Evolutionary conservation across 2,797 vertebrate species (phyloP).

Genomic region (Melanotaenia trifasciata): DNA sequence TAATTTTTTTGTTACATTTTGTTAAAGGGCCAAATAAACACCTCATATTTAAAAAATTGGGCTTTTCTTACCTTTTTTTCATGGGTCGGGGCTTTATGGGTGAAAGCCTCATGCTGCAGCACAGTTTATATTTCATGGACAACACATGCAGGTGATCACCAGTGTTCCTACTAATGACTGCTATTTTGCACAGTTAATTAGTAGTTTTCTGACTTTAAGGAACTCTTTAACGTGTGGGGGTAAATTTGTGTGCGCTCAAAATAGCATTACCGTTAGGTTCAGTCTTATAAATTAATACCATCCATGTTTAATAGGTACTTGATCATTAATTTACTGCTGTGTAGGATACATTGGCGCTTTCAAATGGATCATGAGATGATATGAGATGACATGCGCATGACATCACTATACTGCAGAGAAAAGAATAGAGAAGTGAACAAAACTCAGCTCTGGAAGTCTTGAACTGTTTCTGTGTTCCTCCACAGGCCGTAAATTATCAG

Average conservation of each 20-base stretch:
- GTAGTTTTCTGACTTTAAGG: constrained; percentile 12
- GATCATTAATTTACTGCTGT: not conserved
- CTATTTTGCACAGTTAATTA: constrained; percentile 50
- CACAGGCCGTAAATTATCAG: constrained; percentile 81
- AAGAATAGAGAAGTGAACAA: not conserved
- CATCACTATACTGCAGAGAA: not conserved
- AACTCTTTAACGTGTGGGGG: not conserved
- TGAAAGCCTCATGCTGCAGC: not conserved
- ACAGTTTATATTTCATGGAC: constrained; percentile 5
- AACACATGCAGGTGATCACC: constrained; percentile 5
- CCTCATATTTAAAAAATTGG: too few relatives aligned
- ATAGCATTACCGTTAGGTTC: constrained; percentile 15
- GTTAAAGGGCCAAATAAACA: too few relatives aligned
- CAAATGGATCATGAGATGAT: not conserved
- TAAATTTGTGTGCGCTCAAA: constrained; percentile 9
- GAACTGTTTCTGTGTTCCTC: not conserved
- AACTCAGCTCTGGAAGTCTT: not conserved
- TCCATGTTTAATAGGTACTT: not conserved
- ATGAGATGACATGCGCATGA: not conserved
- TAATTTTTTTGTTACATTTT: too few relatives aligned
- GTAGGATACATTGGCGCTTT: not conserved
- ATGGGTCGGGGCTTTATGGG: too few relatives aligned
- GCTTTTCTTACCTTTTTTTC: too few relatives aligned
- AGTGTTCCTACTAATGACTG: constrained; percentile 47
- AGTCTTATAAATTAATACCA: too few relatives aligned